phyloP scores from a whole-genome alignment of 2,888 invertebrate genomes.

The Synanthedon vespiformis region DNA sequence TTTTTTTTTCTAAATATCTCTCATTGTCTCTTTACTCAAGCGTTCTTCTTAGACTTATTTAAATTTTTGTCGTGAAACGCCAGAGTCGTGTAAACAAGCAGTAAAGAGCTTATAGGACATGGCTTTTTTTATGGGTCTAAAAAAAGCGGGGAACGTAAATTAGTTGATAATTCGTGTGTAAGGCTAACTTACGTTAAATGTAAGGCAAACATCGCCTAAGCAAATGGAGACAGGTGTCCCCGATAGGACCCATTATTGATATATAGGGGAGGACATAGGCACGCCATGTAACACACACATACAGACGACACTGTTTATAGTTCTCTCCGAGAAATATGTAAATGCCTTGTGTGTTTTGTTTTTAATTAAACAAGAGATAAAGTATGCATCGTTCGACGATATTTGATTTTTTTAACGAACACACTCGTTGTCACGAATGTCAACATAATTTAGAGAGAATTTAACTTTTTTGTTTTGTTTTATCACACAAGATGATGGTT shows the following conservation, averaged over 20 bases:
- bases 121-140: slow-evolving; percentile 38
- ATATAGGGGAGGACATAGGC: slow-evolving; percentile 42
- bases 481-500: neutral
- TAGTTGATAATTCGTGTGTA: slow-evolving; percentile 68
- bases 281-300: slow-evolving; percentile 28
- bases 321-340: slow-evolving; percentile 48
- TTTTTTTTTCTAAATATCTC: neutral
- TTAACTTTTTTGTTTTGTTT: neutral
- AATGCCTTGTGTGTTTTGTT: slow-evolving; percentile 49
- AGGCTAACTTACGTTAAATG: slow-evolving; percentile 64
- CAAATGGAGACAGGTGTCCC: slow-evolving; percentile 66
- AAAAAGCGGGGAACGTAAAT: slow-evolving; percentile 57
- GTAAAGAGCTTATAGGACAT: slow-evolving; percentile 46
- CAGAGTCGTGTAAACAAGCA: slow-evolving; percentile 25
- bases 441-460: neutral
- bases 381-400: slow-evolving; percentile 29
- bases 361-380: slow-evolving; percentile 65
- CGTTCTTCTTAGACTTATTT: slow-evolving; percentile 17
- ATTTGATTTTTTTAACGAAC: slow-evolving; percentile 43
- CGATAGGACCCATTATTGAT: slow-evolving; percentile 50
- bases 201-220: slow-evolving; percentile 61
- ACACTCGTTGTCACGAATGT: too few relatives aligned
- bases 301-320: slow-evolving; percentile 20
- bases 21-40: slow-evolving; percentile 11
- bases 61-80: slow-evolving; percentile 15